Evolutionary conservation across 92 coral and sea anemone genomes (phyloP), one percentile per base, ranked within the genome.

Genomic region (Palythoa heliodiscus): DNA sequence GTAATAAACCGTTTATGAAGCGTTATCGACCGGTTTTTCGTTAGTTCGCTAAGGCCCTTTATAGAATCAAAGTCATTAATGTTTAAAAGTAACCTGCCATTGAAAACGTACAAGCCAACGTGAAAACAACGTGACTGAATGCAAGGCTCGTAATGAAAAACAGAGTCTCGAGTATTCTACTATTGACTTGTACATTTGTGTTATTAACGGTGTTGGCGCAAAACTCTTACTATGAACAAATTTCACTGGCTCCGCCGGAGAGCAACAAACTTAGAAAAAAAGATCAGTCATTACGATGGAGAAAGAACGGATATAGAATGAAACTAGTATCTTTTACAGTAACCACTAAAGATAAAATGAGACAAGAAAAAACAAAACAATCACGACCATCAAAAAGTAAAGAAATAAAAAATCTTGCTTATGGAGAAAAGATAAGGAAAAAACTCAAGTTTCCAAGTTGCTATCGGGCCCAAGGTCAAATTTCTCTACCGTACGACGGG

Each of bases 401-500:
- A 80, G 29, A 80, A 20, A 15, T 11, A 5, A 48, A 48, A 13
- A 66, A 67, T 7, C 20, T 37, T 66, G 23, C 20, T 68, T 80
- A 20, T 47, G 84, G 84, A 22, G 74, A 80, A 80, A 52, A 10
- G 20, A 24, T 80, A 47, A 80, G 52, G 54, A 24, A 9, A 68
- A 23, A 43, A 48, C n/a, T 96, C 52, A 90, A 90, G 52, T 92
- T 96, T 60, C 96, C 98, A 0, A 75, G 77, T 7, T 82, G 87
- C 53, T 94, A 96, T 68, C 98, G 91, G 64, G 88, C 97, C 4
- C 91, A 91, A 68, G 98, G 98, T 11, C 89, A 90, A 38, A 88
- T 96, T 13, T 93, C 95, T 83, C 87, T 96, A 16, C 98, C 98
- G 43, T 92, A 87, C 67, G 98, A 95, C 82, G 93, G 88, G 10